phyloP scores from a whole-genome alignment of 2,888 invertebrate species.

The Eustalomyia histrio region DNA sequence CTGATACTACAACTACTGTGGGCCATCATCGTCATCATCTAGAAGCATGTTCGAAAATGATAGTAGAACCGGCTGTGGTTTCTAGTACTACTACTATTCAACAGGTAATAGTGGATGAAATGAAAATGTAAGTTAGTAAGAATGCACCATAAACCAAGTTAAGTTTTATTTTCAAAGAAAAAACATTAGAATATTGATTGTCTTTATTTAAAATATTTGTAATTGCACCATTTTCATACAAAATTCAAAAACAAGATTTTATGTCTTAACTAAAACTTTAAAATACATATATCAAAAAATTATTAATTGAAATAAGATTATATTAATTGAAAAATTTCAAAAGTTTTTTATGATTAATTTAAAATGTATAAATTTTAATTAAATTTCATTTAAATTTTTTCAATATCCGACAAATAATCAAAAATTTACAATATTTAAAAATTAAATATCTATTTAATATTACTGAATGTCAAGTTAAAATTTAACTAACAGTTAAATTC shows the following conservation, averaged over 20 bases:
- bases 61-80: slow-evolving; percentile 72
- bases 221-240: background rate
- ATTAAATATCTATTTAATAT: no score
- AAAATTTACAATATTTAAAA: no score
- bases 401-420: no score
- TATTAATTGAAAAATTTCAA: no score
- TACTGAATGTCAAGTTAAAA: no score
- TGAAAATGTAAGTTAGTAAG: slow-evolving; percentile 47
- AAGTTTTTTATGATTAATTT: no score
- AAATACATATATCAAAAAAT: no score
- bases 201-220: slow-evolving; percentile 41
- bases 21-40: slow-evolving; percentile 49
- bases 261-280: no score
- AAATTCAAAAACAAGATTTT: background rate
- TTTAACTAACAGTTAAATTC: no score
- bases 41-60: slow-evolving; percentile 75
- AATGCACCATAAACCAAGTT: background rate
- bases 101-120: slow-evolving; percentile 27
- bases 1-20: slow-evolving; percentile 72
- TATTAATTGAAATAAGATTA: no score
- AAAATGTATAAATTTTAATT: no score
- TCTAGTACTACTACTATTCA: slow-evolving; percentile 66
- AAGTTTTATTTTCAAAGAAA: slow-evolving; percentile 17
- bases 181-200: slow-evolving; percentile 60
- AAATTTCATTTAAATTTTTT: no score